Percentiles rank a stretch among this genome's conserved stretches.
Conservation (phyloP, 1,140 invertebrate genomes). For the Hyphantria cunea region DNA sequence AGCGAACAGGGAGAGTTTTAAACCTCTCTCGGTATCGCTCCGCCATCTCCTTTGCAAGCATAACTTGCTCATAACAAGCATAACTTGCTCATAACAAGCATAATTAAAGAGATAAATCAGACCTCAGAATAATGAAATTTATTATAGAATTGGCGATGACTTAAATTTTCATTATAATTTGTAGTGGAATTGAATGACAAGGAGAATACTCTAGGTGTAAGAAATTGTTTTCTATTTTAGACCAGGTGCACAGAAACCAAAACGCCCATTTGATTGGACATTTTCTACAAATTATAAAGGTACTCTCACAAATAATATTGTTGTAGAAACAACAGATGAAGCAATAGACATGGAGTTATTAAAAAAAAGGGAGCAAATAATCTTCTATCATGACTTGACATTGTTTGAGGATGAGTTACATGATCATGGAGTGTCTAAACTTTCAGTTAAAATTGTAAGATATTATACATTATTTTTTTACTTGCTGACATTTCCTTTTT, state of each 20-base stretch:
- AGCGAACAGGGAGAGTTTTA: no score
- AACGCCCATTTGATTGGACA: conserved; percentile 98
- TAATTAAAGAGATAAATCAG: no score
- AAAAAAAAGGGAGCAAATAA: conserved; percentile 94
- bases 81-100: no score
- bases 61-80: no score
- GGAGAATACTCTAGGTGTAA: no score
- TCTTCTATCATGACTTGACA: conserved; percentile 96
- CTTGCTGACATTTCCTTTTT: neutral
- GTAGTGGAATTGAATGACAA: no score
- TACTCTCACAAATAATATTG: conserved; percentile 86
- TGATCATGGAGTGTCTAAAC: conserved; percentile 96
- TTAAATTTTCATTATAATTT: no score
- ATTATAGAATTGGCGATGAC: no score
- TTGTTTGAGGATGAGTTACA: conserved; percentile 99
- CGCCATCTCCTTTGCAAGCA: no score
- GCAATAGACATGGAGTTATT: conserved; percentile 95
- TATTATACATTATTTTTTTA: conserved; percentile 31
- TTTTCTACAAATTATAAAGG: conserved; percentile 97
- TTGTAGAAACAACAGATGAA: conserved; percentile 85
- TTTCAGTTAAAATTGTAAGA: conserved; percentile 97
- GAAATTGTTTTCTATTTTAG: conserved; percentile 53
- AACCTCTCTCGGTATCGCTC: no score
- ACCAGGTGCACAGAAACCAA: conserved; percentile 86
- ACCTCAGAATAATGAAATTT: no score